Percentiles rank a stretch among this genome's conserved stretches.
These are phyloP conservation scores for Fissipunctia ypsillon DNA, from an alignment of 2,888 invertebrate species.

Conservation along the genomic window DNA sequence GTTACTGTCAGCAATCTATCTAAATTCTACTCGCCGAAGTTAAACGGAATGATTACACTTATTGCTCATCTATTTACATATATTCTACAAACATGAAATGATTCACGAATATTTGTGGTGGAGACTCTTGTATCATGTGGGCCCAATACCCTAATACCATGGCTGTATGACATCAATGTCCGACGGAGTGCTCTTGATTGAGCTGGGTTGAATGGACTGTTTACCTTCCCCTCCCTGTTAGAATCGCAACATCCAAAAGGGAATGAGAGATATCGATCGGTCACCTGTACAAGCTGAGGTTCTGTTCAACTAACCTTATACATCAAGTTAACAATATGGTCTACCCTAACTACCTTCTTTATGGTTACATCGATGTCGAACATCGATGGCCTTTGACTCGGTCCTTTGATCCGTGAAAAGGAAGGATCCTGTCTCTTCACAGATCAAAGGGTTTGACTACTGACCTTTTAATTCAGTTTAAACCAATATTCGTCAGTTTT, in stretches of 20 bases:
- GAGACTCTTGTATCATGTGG: background rate
- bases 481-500: background rate
- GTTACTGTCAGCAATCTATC: conserved; percentile 52
- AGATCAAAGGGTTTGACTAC: background rate
- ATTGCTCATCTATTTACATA: conserved; percentile 51
- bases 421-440: conserved; percentile 4
- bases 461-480: background rate
- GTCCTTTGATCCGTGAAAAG: conserved; percentile 15
- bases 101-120: conserved; percentile 47
- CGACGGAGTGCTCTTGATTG: conserved; percentile 1
- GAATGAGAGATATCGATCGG: background rate
- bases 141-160: background rate
- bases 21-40: conserved; percentile 35
- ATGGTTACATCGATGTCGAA: background rate
- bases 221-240: background rate
- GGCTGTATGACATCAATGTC: conserved; percentile 15
- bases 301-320: background rate
- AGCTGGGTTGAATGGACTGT: background rate
- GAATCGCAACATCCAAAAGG: background rate
- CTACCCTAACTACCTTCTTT: background rate
- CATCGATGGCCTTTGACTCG: conserved; percentile 16
- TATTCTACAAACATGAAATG: conserved; percentile 32
- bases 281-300: background rate
- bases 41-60: conserved; percentile 53
- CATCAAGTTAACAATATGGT: background rate